phyloP scores from a whole-genome alignment of 2,113 vertebrate species.

The Pelvicachromis taeniatus region DNA sequence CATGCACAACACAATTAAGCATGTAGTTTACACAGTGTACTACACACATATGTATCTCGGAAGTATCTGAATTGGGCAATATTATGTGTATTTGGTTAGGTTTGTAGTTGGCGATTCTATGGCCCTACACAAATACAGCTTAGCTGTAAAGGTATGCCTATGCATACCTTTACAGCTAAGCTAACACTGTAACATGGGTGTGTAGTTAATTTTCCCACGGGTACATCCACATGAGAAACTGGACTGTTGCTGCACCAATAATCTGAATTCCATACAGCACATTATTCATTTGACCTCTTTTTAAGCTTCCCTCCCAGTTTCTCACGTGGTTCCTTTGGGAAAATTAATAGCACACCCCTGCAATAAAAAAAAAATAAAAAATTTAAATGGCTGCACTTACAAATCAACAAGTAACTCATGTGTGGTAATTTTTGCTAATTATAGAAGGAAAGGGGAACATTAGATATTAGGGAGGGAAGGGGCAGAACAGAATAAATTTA shows the following conservation, averaged over 20 bases:
- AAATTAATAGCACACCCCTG: background rate
- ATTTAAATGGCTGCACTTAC: background rate
- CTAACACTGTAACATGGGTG: background rate
- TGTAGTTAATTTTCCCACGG: background rate
- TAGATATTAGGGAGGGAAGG: background rate
- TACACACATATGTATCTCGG: background rate
- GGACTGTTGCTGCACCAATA: background rate
- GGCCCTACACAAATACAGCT: background rate
- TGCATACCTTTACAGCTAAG: background rate
- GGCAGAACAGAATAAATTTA: constrained; percentile 37
- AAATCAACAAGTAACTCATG: background rate
- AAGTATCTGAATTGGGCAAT: background rate
- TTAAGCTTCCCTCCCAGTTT: background rate
- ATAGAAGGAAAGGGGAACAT: constrained; percentile 36
- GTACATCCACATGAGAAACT: background rate
- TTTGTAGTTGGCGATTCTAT: background rate
- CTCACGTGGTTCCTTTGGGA: background rate
- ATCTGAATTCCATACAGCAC: background rate
- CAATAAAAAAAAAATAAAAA: background rate
- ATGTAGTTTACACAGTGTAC: background rate
- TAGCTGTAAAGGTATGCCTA: too few relatives aligned
- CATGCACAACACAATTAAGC: background rate
- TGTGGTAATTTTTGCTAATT: background rate
- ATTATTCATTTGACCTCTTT: background rate
- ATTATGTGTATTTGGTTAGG: background rate